Evolutionary conservation across 2,888 invertebrate genomes (phyloP).

Genomic region (Ochropleura leucogaster): DNA sequence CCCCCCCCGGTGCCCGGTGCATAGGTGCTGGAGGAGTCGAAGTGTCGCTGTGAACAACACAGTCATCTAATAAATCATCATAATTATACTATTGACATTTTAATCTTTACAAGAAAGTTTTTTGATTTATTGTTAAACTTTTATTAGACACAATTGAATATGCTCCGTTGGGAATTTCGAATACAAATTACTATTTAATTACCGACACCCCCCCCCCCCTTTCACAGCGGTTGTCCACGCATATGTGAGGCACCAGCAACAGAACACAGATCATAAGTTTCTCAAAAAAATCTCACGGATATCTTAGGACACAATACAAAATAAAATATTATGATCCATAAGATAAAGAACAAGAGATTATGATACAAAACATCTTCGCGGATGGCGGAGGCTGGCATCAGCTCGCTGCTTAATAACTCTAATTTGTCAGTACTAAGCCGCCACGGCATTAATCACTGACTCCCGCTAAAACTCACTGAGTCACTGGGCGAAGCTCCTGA

Average conservation of each 20-base stretch:
- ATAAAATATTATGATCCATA: slow-evolving; percentile 7
- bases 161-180: too few species aligned
- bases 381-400: slow-evolving; percentile 9
- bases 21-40: slow-evolving; percentile 31
- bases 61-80: background rate
- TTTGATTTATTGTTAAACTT: background rate
- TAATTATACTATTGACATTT: background rate
- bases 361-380: background rate
- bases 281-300: background rate
- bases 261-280: background rate
- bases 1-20: slow-evolving; percentile 1
- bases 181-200: too few species aligned
- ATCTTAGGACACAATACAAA: too few species aligned
- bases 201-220: too few species aligned
- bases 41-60: slow-evolving; percentile 22
- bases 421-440: slow-evolving; percentile 49
- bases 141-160: background rate
- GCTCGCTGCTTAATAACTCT: slow-evolving; percentile 44
- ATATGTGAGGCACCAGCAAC: too few species aligned
- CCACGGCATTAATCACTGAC: slow-evolving; percentile 38
- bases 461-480: slow-evolving; percentile 10
- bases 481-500: background rate
- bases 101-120: background rate
- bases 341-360: slow-evolving; percentile 10
- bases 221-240: too few species aligned